Conservation (phyloP, 2,797 vertebrate genomes). For the Holocentrus rufus region DNA sequence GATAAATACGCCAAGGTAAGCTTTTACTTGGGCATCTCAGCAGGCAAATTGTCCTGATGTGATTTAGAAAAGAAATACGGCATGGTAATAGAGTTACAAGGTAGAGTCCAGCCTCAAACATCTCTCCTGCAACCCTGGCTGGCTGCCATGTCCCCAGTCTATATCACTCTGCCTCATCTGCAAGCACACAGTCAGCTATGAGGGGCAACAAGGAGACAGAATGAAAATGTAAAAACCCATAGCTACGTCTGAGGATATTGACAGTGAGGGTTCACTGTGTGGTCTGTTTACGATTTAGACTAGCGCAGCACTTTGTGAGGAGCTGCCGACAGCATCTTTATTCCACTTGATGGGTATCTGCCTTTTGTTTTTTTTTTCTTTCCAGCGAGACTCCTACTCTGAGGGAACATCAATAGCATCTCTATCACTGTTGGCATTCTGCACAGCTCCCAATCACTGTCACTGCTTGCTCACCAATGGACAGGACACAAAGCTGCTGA, state of each 20-base stretch:
- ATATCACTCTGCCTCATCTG: constrained; percentile 48
- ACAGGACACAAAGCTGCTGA: constrained; percentile 32
- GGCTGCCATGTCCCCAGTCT: constrained; percentile 50
- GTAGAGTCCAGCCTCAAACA: constrained; percentile 55
- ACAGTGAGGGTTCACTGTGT: constrained; percentile 30
- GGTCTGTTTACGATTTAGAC: constrained; percentile 46
- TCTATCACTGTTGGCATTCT: constrained; percentile 45
- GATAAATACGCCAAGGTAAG: constrained; percentile 74
- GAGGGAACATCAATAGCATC: constrained; percentile 55
- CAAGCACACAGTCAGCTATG: constrained; percentile 36
- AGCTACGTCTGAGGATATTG: constrained; percentile 27
- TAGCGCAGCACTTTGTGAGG: constrained; percentile 50
- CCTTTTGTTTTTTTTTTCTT: constrained; percentile 1
- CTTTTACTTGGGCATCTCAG: constrained; percentile 74
- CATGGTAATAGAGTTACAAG: constrained; percentile 76
- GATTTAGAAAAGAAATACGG: constrained; percentile 79
- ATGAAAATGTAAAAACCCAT: constrained; percentile 34
- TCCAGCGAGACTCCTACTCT: constrained; percentile 11
- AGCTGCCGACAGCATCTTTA: constrained; percentile 63
- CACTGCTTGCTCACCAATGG: constrained; percentile 16
- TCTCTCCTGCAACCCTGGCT: constrained; percentile 62
- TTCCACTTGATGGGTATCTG: constrained; percentile 47
- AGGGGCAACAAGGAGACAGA: constrained; percentile 26
- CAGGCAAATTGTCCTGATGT: constrained; percentile 80
- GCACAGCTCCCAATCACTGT: constrained; percentile 40